Percentiles rank a stretch among this genome's conserved stretches.
phyloP scores from a whole-genome alignment of 2,888 invertebrate species.

The Biston betularia region DNA sequence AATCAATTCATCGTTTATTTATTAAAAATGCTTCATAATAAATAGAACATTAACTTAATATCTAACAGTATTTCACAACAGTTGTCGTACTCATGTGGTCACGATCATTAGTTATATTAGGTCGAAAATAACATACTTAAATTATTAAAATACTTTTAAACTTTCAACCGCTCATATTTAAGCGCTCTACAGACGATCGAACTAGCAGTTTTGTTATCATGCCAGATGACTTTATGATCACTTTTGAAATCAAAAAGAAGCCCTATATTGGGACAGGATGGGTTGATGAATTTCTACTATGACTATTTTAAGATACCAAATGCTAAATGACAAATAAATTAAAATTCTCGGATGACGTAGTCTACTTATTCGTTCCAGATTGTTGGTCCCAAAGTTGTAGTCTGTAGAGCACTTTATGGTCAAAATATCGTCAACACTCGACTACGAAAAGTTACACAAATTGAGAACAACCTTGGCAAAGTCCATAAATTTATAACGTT shows the following conservation, averaged over 20 bases:
- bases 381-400: conserved; percentile 28
- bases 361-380: conserved; percentile 1
- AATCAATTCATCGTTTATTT: conserved; percentile 65
- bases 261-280: background rate
- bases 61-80: conserved; percentile 68
- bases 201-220: background rate
- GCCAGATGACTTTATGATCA: background rate
- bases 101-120: conserved; percentile 56
- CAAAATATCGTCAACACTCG: conserved; percentile 57
- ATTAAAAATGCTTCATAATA: conserved; percentile 81
- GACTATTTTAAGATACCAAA: too few species aligned
- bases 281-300: background rate
- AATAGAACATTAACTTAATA: conserved; percentile 78
- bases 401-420: conserved; percentile 29
- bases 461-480: background rate
- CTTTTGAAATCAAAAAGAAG: background rate
- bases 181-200: conserved; percentile 22
- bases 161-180: conserved; percentile 26
- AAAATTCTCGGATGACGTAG: background rate
- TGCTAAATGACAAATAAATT: background rate
- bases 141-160: conserved; percentile 57
- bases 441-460: conserved; percentile 52
- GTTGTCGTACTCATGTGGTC: conserved; percentile 54
- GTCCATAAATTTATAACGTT: background rate
- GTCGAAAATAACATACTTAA: conserved; percentile 57